phyloP scores from a whole-genome alignment of 2,797 vertebrate species.

The Sus cebifrons region DNA sequence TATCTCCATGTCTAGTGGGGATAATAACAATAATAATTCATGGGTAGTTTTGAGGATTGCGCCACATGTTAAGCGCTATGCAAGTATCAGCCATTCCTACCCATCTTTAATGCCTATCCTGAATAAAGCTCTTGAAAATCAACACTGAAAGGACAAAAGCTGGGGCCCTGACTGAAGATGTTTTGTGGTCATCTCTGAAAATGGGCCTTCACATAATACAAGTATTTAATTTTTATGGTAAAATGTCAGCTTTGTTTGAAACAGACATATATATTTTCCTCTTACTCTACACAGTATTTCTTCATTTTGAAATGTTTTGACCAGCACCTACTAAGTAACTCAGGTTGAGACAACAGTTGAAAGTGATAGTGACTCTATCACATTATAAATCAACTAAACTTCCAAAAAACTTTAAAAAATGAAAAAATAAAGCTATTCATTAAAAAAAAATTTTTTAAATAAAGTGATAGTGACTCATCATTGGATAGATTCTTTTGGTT shows the following conservation, averaged over 20 bases:
- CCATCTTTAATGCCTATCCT: background rate
- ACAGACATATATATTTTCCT: constrained; percentile 7
- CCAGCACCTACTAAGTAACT: background rate
- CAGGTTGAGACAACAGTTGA: background rate
- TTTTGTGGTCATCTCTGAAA: constrained; percentile 35
- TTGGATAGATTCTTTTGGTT: background rate
- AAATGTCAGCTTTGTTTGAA: constrained; percentile 30
- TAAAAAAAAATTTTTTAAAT: no score
- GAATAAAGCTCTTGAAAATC: constrained; percentile 21
- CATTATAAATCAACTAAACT: no score
- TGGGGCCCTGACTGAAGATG: background rate
- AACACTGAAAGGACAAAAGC: constrained; percentile 9
- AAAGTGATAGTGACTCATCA: background rate
- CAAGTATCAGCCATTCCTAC: constrained; percentile 6
- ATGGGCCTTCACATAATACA: background rate
- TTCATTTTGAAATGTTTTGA: constrained; percentile 5
- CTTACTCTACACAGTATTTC: constrained; percentile 22
- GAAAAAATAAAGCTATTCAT: no score
- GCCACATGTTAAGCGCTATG: background rate
- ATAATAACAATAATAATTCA: background rate
- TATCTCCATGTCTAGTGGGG: background rate
- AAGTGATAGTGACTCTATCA: background rate
- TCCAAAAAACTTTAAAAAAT: no score
- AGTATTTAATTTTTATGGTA: constrained; percentile 23
- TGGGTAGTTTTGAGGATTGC: background rate